Evolutionary conservation across 1,140 invertebrate species (phyloP).

Genomic region (Drosophila kanapiae): DNA sequence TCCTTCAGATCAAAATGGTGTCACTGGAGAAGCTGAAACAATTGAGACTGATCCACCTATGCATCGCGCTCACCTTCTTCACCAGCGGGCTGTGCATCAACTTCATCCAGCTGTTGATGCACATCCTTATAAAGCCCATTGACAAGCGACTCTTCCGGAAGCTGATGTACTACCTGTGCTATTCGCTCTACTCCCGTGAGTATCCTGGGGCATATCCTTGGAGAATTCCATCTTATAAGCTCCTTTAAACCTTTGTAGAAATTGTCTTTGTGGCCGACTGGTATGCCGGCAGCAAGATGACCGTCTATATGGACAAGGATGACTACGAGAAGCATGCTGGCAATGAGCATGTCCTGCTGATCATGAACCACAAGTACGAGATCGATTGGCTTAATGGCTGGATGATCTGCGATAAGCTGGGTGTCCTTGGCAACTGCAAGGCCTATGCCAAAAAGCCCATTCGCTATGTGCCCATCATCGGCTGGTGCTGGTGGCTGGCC

Average conservation of each 20-base stretch:
- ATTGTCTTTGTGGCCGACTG: slow-evolving; percentile 96
- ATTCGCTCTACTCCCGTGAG: slow-evolving; percentile 96
- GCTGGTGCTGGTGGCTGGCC: slow-evolving; percentile 97
- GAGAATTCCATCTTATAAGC: no score
- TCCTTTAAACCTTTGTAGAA: slow-evolving; percentile 87
- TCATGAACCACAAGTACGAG: slow-evolving; percentile 98
- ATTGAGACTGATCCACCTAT: slow-evolving; percentile 88
- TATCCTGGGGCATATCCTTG: slow-evolving; percentile 64
- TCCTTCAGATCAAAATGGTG: slow-evolving; percentile 59
- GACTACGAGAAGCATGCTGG: slow-evolving; percentile 93
- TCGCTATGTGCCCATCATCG: slow-evolving; percentile 96
- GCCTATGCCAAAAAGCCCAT: slow-evolving; percentile 97
- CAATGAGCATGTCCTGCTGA: slow-evolving; percentile 94
- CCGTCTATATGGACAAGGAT: slow-evolving; percentile 92
- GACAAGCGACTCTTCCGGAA: slow-evolving; percentile 93
- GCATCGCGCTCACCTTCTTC: slow-evolving; percentile 95
- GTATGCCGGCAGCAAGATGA: slow-evolving; percentile 93
- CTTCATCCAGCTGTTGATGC: slow-evolving; percentile 92
- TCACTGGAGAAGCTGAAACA: slow-evolving; percentile 73
- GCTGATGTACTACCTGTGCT: slow-evolving; percentile 96
- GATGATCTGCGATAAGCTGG: slow-evolving; percentile 92
- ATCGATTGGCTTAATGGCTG: slow-evolving; percentile 97
- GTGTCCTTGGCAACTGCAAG: slow-evolving; percentile 95
- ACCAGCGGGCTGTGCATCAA: slow-evolving; percentile 95
- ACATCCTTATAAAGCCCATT: slow-evolving; percentile 90